phyloP scores from a whole-genome alignment of 2,113 vertebrate genomes.

The Alligator sinensis region DNA sequence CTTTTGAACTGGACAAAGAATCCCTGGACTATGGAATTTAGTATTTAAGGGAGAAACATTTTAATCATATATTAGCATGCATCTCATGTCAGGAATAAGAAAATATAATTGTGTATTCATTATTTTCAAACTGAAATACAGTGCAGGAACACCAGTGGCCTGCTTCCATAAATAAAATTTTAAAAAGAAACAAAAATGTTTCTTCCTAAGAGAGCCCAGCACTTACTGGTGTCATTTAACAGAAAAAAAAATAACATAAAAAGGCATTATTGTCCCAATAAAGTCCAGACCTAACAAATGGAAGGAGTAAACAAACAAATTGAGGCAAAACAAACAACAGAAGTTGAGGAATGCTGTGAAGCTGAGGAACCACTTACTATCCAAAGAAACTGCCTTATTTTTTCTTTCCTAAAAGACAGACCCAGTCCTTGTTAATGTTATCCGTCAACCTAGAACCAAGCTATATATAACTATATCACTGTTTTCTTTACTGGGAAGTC shows the following conservation, averaged over 20 bases:
- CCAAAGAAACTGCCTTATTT: not conserved
- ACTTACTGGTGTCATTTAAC: too few species aligned
- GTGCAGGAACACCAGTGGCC: not conserved
- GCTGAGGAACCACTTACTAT: not conserved
- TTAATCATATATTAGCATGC: not conserved
- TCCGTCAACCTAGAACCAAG: not conserved
- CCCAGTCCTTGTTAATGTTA: not conserved
- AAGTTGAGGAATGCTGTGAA: too few species aligned
- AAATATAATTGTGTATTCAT: not conserved
- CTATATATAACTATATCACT: not conserved
- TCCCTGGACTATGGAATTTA: not conserved
- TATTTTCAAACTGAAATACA: not conserved
- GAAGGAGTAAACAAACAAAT: not conserved
- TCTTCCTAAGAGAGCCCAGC: not conserved
- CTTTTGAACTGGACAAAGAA: not conserved
- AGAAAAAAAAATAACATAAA: too few species aligned
- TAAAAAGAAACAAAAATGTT: not conserved
- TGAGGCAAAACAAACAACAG: not conserved
- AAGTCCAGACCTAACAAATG: not conserved
- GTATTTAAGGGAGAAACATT: not conserved
- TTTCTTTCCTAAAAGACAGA: not conserved
- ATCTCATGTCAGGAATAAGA: not conserved
- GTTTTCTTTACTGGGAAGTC: not conserved
- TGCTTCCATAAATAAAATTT: not conserved
- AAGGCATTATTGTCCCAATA: too few species aligned